Evolutionary conservation across 2,113 vertebrate genomes (phyloP).

Genomic region (Bambusicola thoracicus): DNA sequence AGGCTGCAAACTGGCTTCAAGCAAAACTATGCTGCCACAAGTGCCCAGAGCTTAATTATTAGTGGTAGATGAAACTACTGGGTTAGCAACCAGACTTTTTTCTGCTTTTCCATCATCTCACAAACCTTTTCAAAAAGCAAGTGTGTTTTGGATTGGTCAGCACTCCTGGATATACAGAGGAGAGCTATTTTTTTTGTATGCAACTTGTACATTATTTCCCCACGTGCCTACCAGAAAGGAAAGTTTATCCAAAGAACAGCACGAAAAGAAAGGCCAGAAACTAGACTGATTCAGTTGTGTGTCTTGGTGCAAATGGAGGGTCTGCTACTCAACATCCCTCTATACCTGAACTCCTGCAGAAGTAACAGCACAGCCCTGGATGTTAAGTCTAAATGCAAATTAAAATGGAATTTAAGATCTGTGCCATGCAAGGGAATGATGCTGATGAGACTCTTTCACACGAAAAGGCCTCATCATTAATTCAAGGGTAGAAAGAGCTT

Average conservation of each 20-base stretch:
- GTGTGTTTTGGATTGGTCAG: not conserved
- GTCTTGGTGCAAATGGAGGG: not conserved
- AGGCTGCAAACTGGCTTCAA: not conserved
- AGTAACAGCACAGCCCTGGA: not conserved
- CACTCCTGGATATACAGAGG: not conserved
- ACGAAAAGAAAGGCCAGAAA: not conserved
- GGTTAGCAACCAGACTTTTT: not conserved
- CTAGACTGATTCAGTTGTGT: not conserved
- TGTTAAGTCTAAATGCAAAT: not conserved
- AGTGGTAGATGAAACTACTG: not conserved
- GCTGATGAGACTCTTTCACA: not conserved
- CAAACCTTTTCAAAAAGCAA: slow-evolving; percentile 2
- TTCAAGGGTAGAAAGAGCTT: not conserved
- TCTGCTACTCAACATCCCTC: not conserved
- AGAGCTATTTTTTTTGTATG: not conserved
- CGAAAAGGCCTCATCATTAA: not conserved
- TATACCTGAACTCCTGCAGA: accelerated
- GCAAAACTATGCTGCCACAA: slow-evolving; percentile 12
- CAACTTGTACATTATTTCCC: accelerated
- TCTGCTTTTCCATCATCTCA: not conserved
- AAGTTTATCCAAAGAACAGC: not conserved
- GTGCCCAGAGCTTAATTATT: not conserved
- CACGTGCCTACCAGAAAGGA: not conserved
- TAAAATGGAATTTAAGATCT: not conserved
- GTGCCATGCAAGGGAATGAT: not conserved